Base-by-base conservation (phyloP, 1,140 invertebrate genomes). In the Planococcus citri region DNA sequence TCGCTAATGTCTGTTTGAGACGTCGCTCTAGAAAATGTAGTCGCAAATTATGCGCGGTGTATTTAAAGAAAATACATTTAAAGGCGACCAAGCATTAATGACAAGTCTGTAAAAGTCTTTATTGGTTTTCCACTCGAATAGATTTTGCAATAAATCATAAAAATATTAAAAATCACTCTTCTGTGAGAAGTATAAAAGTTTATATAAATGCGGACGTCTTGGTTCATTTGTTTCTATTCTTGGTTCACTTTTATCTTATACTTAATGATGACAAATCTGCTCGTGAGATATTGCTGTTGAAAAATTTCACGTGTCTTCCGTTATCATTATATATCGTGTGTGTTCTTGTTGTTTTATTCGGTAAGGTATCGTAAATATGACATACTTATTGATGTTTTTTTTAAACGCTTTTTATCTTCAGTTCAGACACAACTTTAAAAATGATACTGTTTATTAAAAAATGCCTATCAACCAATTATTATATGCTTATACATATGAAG, bases 101-200 rank as follows among this genome's bases (percentile, higher is more conserved):
- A 51, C 41, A 51, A 51, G 41, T 51, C 41, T 51, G 41, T 20
- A 20, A 51, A 51, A 51, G 41, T 51, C 41, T 51, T 51, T 20
- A 17, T 20, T 20, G 41, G 12, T 51, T 51, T 51, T 51, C n/a
- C 41, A 20, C 41, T 51, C 41, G 41, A 51, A 51, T 51, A 20
- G 12, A 51, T n/a, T 51, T 51, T 51, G 41, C 17, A 20, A 51
- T 51, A 20, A 20, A 51, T 51, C 41, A n/a, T 51, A 51, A 51
- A 51, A 51, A 51, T 51, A 51, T 51, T 51, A 51, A 51, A 33
- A 51, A 51, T 51, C 41, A 51, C 3, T 51, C 41, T 51, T 51
- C 41, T 6, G 6, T 9, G 3, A 9, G 41, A 51, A 6, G 41
- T 20, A 17, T 51, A 51, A 51, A 51, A 51, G 17, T 51, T 51